Percentiles rank a stretch among this genome's conserved stretches.
phyloP scores from a whole-genome alignment of 2,888 invertebrate genomes.

The Brachyptera putata region DNA sequence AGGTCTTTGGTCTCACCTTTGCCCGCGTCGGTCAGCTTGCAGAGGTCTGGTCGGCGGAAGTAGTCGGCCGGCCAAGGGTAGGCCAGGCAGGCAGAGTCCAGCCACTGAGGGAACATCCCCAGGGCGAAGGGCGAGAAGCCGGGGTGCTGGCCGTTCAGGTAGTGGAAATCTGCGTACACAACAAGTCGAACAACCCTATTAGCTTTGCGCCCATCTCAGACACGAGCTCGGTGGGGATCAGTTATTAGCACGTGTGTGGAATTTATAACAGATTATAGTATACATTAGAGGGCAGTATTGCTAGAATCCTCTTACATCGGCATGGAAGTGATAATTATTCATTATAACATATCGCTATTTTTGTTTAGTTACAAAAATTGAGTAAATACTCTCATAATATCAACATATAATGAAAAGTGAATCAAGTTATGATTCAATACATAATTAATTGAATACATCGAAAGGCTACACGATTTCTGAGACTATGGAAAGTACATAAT shows the following conservation, averaged over 20 bases:
- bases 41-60: constrained; percentile 51
- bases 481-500: too few relatives aligned
- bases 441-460: too few relatives aligned
- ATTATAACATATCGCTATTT: too few relatives aligned
- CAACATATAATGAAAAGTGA: too few relatives aligned
- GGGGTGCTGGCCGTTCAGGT: constrained; percentile 57
- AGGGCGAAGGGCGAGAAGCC: constrained; percentile 70
- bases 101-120: constrained; percentile 69
- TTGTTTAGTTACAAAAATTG: too few relatives aligned
- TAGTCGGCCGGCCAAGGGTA: constrained; percentile 68
- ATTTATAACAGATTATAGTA: background rate
- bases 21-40: constrained; percentile 45
- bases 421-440: too few relatives aligned
- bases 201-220: background rate
- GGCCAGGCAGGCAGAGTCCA: constrained; percentile 74
- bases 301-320: too few relatives aligned
- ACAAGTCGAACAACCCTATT: constrained; percentile 28
- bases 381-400: too few relatives aligned
- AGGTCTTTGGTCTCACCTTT: constrained; percentile 39
- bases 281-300: too few relatives aligned
- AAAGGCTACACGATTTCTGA: too few relatives aligned
- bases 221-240: background rate
- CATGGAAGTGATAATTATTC: too few relatives aligned
- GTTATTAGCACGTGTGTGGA: background rate
- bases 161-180: constrained; percentile 65